Conservation (phyloP, 2,888 invertebrate species). For the Linnaemya vulpina region DNA sequence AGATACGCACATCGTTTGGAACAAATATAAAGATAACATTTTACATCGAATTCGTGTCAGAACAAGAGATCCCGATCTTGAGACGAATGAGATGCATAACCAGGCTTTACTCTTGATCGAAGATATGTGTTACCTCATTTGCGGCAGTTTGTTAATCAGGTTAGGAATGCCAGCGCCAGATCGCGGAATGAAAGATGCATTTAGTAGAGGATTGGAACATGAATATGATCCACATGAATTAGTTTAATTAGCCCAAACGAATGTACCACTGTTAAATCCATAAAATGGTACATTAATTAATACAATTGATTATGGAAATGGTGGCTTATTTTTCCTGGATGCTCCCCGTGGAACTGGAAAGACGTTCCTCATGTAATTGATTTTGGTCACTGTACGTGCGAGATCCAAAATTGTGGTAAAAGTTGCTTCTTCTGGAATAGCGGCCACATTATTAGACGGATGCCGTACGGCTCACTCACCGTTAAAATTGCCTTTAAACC, state of each 20-base stretch:
- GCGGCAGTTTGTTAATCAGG: neutral
- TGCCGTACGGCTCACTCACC: no score
- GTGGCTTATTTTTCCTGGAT: neutral
- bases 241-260: neutral
- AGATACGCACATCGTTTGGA: no score
- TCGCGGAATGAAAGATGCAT: no score
- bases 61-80: neutral
- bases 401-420: no score
- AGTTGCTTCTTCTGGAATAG: no score
- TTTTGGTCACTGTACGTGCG: neutral
- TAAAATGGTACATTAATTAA: neutral
- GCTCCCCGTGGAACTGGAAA: neutral
- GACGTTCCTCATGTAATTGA: neutral
- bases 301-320: neutral
- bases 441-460: no score
- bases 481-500: neutral
- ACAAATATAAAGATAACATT: no score
- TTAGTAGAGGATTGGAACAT: neutral
- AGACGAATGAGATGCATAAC: neutral
- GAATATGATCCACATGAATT: neutral
- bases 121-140: slow-evolving; percentile 1
- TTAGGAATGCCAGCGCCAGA: neutral
- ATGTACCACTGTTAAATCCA: neutral
- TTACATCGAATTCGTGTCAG: neutral
- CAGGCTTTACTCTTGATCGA: neutral